Base-by-base conservation (phyloP, 2,113 vertebrate species). In the Dinomys branickii region DNA sequence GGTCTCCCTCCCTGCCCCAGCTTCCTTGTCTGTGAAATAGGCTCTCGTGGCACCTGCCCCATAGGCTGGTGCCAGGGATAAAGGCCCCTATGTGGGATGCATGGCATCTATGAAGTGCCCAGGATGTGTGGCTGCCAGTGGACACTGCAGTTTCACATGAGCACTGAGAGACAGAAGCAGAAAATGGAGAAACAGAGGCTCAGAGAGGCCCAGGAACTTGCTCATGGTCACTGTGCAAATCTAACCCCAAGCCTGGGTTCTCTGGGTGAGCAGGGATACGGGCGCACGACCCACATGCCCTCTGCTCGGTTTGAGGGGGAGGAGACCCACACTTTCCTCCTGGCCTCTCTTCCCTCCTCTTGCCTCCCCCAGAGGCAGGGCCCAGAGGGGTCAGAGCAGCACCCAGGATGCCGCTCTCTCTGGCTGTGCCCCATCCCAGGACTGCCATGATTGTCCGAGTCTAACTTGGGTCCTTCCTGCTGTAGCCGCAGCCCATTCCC, bases 81-180 rank as follows among this genome's bases (percentile, higher is more conserved):
- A 3, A 41, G 52, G 35, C 7, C 26, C 73, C 50, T 0, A 4
- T 1, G 19, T 4, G 5, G 61, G 44, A 6, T 16, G 19, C 0
- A 0, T 8, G 10, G 54, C 12, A 7, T 1, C 5, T 0, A 7
- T 2, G 7, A 7, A 41, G 61, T 0, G 10, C 44, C 13, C 22
- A 11, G 35, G 8, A 16, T 12, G 1, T 5, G 33, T 22, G 56
- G 86, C 61, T 35, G 30, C n/a, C 33, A 4, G 14, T 7, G 26
- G 41, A 22, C 1, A 0, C 35, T 50, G 0, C 26, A 44, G 11
- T 52, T 20, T 80, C 63, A 30, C 71, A 0, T 3, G 30, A 58
- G 30, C n/a, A 14, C 75, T 80, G 61, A 80, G 47, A 54, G 35
- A 35, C 56, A 59, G 7, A 54, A 14, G 5, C 19, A 5, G 47